These are phyloP conservation scores for Scolanthus callimorphus DNA, from an alignment of 92 coral and sea anemone species.

Conservation along the genomic window DNA sequence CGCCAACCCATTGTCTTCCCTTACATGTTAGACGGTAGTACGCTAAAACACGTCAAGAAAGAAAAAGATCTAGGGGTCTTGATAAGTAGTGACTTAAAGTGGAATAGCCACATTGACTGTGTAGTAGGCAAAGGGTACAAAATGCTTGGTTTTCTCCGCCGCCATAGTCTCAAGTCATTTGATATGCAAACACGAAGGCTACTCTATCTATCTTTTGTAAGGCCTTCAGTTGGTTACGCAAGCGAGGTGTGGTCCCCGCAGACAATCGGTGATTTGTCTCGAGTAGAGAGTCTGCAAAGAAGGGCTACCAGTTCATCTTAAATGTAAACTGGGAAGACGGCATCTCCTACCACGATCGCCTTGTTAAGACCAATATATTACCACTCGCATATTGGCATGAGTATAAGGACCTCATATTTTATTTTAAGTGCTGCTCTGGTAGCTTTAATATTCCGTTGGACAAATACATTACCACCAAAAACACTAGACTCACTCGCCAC, in stretches of 20 bases:
- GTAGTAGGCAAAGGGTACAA: background rate
- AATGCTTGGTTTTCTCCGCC: conserved; percentile 3
- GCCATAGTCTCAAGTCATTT: background rate
- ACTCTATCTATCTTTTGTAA: conserved; percentile 1
- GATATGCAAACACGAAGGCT: background rate
- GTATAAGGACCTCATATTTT: background rate
- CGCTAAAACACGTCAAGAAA: no score
- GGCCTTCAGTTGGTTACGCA: conserved; percentile 2
- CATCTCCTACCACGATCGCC: conserved; percentile 2
- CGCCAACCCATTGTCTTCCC: no score
- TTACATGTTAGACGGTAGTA: no score
- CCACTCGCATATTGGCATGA: conserved; percentile 2
- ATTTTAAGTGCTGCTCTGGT: background rate
- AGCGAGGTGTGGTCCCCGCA: no score
- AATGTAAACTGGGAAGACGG: background rate
- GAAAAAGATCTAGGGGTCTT: no score
- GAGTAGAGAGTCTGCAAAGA: background rate
- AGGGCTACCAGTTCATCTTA: conserved; percentile 5
- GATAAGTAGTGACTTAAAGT: background rate
- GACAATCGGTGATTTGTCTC: background rate
- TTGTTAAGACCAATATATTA: background rate
- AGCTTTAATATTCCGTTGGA: background rate
- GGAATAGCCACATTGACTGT: conserved; percentile 3
- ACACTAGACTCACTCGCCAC: conserved; percentile 30
- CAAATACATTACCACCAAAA: conserved; percentile 3